These are phyloP conservation scores for Turdus rufiventris DNA, from an alignment of 2,113 vertebrate genomes.

Conservation along the genomic window DNA sequence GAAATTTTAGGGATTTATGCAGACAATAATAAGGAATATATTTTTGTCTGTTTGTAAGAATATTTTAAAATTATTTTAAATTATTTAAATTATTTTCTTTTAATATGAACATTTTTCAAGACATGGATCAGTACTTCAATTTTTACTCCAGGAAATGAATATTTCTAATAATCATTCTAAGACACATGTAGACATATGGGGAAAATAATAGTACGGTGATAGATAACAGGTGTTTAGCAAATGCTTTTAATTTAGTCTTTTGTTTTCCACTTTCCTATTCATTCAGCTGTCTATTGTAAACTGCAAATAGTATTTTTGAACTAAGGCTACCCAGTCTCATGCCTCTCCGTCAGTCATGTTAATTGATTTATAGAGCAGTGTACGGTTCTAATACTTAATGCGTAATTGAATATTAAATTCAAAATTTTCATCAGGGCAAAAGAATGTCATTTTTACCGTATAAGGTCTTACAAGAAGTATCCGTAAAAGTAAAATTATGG, in stretches of 20 bases:
- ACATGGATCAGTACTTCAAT: background rate
- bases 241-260: background rate
- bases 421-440: background rate
- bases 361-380: background rate
- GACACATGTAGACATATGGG: background rate
- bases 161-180: background rate
- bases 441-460: background rate
- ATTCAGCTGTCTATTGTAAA: background rate
- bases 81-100: background rate
- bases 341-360: accelerated
- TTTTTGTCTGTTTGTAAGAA: background rate
- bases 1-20: background rate
- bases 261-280: background rate
- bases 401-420: background rate
- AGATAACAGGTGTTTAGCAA: background rate
- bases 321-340: background rate
- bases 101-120: background rate
- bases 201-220: background rate
- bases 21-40: background rate
- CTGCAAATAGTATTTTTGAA: background rate
- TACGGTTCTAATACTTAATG: background rate
- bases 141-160: background rate
- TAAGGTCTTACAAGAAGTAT: background rate
- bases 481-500: background rate
- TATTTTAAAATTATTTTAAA: background rate